These are phyloP conservation scores for Neodiprion virginianus DNA, from an alignment of 1,140 invertebrate species.

Conservation along the genomic window DNA sequence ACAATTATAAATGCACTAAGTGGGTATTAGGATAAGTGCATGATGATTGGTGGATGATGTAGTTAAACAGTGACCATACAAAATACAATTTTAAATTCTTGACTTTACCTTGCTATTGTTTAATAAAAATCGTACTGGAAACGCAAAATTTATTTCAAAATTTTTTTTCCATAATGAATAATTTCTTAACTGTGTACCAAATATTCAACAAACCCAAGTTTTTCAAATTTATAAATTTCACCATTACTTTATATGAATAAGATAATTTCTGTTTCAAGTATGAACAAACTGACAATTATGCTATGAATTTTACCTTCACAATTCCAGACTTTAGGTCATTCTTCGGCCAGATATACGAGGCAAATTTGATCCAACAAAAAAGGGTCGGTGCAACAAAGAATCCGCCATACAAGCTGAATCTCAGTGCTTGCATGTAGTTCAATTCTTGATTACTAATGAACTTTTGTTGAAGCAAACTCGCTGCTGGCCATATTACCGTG, in stretches of 20 bases:
- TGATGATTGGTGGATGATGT: too few species aligned
- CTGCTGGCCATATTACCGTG: conserved; percentile 73
- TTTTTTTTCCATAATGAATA: background rate
- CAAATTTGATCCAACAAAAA: conserved; percentile 73
- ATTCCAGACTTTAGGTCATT: conserved; percentile 69
- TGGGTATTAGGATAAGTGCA: too few species aligned
- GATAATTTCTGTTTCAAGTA: background rate
- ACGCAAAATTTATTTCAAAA: too few species aligned
- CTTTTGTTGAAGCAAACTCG: conserved; percentile 67
- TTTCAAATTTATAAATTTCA: background rate
- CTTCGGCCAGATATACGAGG: conserved; percentile 70
- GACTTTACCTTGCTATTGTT: too few species aligned
- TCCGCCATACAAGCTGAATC: conserved; percentile 74
- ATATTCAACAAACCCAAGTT: background rate
- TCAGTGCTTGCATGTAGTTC: conserved; percentile 65
- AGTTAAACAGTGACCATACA: too few species aligned
- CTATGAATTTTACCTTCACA: conserved; percentile 66
- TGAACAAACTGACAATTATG: conserved; percentile 11
- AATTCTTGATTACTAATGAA: conserved; percentile 63
- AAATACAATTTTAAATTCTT: too few species aligned
- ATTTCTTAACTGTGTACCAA: background rate
- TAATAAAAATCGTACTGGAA: too few species aligned
- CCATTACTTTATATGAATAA: conserved; percentile 14
- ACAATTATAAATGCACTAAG: too few species aligned
- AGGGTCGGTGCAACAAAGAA: conserved; percentile 76